phyloP scores from a whole-genome alignment of 2,888 invertebrate genomes.

The Dryomyza anilis region DNA sequence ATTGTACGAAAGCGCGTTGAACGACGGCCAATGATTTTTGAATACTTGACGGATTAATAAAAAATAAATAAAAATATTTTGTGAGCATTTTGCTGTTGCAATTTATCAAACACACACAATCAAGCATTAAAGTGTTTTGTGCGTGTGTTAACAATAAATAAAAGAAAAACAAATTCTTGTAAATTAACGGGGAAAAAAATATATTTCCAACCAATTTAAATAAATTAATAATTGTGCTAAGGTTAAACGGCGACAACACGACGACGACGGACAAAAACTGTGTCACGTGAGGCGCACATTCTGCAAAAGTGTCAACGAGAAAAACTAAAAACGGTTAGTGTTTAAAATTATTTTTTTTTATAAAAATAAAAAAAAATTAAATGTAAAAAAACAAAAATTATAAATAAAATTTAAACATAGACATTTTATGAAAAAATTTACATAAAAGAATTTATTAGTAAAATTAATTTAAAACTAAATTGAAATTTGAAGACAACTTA shows the following conservation, averaged over 20 bases:
- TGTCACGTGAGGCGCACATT: background rate
- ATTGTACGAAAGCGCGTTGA: conserved; percentile 21
- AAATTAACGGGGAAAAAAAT: background rate
- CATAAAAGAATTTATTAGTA: background rate
- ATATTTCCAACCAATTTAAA: background rate
- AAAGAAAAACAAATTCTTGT: background rate
- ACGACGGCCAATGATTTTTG: conserved; percentile 1
- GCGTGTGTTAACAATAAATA: background rate
- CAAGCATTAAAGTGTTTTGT: background rate
- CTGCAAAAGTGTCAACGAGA: background rate
- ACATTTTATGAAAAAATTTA: background rate
- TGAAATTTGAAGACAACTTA: too few relatives aligned
- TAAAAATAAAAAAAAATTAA: background rate
- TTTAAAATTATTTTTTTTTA: background rate
- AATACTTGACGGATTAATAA: background rate
- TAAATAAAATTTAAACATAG: background rate
- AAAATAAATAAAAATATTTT: background rate
- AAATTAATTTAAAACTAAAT: too few relatives aligned
- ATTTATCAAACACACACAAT: background rate
- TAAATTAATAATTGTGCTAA: too few relatives aligned
- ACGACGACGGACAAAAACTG: too few relatives aligned
- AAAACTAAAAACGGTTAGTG: conserved; percentile 9
- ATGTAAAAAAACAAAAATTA: background rate
- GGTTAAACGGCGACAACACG: too few relatives aligned
- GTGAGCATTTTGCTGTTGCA: too few relatives aligned